These are phyloP conservation scores for Drosophila affinis DNA, from an alignment of 2,888 invertebrate genomes.

Conservation along the genomic window DNA sequence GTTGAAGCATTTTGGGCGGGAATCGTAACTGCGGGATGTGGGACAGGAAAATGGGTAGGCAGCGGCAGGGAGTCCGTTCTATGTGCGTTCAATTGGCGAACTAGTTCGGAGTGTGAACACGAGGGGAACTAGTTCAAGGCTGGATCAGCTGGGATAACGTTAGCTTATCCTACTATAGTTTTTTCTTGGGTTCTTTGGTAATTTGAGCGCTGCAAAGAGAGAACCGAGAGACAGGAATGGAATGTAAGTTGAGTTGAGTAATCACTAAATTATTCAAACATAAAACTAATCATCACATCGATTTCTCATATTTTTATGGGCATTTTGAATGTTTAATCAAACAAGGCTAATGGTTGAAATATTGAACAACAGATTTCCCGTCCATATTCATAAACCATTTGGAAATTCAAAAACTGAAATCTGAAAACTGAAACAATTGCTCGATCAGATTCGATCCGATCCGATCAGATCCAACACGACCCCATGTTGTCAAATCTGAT, in stretches of 20 bases:
- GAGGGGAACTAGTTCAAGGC: slow-evolving; percentile 15
- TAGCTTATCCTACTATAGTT: not conserved
- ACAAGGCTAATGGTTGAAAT: slow-evolving; percentile 61
- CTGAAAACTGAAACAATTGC: slow-evolving; percentile 17
- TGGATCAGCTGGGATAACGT: not conserved
- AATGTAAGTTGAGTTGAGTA: too few relatives aligned
- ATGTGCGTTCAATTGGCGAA: slow-evolving; percentile 7
- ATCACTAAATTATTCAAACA: not conserved
- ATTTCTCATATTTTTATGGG: slow-evolving; percentile 65
- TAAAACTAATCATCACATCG: slow-evolving; percentile 8
- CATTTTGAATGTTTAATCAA: slow-evolving; percentile 50
- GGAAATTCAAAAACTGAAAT: slow-evolving; percentile 45
- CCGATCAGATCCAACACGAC: slow-evolving; percentile 9
- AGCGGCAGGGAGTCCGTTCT: not conserved
- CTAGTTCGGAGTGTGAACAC: not conserved
- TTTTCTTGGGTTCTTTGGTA: slow-evolving; percentile 61
- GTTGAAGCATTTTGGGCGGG: slow-evolving; percentile 81
- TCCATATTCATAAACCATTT: slow-evolving; percentile 36
- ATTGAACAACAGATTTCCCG: slow-evolving; percentile 50
- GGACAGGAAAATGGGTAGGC: not conserved
- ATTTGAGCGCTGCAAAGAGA: slow-evolving; percentile 65
- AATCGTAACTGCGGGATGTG: not conserved
- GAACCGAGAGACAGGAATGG: too few relatives aligned
- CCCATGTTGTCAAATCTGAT: slow-evolving; percentile 67
- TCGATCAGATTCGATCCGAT: slow-evolving; percentile 4